Conservation (phyloP, 1,140 invertebrate genomes). For the Conus betulinus region DNA sequence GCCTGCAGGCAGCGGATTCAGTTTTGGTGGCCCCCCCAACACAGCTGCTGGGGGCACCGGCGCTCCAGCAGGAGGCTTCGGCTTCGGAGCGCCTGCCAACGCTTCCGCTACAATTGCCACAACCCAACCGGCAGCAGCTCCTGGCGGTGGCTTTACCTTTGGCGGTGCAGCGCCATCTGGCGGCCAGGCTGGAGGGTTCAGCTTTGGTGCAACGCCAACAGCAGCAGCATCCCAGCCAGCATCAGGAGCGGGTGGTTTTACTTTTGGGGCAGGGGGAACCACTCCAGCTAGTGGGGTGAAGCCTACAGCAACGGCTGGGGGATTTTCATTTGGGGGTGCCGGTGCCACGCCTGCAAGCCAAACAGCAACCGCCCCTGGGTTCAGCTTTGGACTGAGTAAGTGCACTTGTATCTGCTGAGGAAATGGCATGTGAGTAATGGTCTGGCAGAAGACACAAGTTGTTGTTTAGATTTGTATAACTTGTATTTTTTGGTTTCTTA, state of each 20-base stretch:
- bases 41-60: not conserved
- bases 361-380: conserved; percentile 8
- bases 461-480: too few relatives aligned
- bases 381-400: not conserved
- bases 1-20: conserved; percentile 43
- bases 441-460: too few relatives aligned
- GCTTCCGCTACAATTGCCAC: not conserved
- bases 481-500: too few relatives aligned
- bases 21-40: conserved; percentile 42
- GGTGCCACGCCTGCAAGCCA: conserved; percentile 12
- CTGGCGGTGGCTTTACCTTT: conserved; percentile 52
- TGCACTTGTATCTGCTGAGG: too few relatives aligned
- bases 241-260: conserved; percentile 31
- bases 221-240: conserved; percentile 14
- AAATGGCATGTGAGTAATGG: not conserved
- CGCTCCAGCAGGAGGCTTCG: conserved; percentile 12
- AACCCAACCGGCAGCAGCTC: not conserved
- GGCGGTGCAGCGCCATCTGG: conserved; percentile 34
- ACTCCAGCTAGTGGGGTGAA: not conserved
- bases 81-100: conserved; percentile 16
- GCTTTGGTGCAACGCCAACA: conserved; percentile 42
- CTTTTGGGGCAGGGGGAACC: not conserved
- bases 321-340: conserved; percentile 32
- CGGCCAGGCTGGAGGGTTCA: conserved; percentile 50
- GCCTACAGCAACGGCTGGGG: conserved; percentile 21